These are phyloP conservation scores for Colletes latitarsis DNA, from an alignment of 1,140 invertebrate genomes.

Conservation along the genomic window DNA sequence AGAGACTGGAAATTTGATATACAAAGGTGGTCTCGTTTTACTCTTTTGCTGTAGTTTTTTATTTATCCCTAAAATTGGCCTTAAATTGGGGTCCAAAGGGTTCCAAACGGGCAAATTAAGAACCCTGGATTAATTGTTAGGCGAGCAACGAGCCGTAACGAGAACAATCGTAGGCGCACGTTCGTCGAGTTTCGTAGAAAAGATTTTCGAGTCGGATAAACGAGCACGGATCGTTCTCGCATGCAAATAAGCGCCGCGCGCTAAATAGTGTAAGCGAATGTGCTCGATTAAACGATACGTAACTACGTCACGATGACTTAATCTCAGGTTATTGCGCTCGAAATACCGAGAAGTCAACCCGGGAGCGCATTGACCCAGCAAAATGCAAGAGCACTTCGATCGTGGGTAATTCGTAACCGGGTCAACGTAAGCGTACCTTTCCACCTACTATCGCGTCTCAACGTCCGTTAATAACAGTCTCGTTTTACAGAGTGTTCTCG, in stretches of 20 bases:
- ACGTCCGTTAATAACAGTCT: conserved; percentile 18
- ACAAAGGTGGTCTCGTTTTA: too few species aligned
- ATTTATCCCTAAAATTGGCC: too few species aligned
- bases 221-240: too few species aligned
- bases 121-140: too few species aligned
- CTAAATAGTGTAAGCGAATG: not conserved
- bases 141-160: too few species aligned
- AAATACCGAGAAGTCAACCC: conserved; percentile 11
- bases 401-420: conserved; percentile 44
- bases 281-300: conserved; percentile 1
- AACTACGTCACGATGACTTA: conserved; percentile 25
- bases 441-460: not conserved
- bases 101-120: too few species aligned
- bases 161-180: too few species aligned
- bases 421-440: conserved; percentile 37
- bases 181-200: too few species aligned
- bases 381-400: conserved; percentile 22
- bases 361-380: conserved; percentile 30
- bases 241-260: not conserved
- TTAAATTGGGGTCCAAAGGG: too few species aligned
- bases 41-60: too few species aligned
- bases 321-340: conserved; percentile 6
- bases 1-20: too few species aligned
- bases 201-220: not conserved
- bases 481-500: not conserved